A percentile compares a stretch with the other conserved stretches of the same genome.
These are phyloP conservation scores for Neomorphus geoffroyi DNA, from an alignment of 2,797 vertebrate species.

Conservation along the genomic window DNA sequence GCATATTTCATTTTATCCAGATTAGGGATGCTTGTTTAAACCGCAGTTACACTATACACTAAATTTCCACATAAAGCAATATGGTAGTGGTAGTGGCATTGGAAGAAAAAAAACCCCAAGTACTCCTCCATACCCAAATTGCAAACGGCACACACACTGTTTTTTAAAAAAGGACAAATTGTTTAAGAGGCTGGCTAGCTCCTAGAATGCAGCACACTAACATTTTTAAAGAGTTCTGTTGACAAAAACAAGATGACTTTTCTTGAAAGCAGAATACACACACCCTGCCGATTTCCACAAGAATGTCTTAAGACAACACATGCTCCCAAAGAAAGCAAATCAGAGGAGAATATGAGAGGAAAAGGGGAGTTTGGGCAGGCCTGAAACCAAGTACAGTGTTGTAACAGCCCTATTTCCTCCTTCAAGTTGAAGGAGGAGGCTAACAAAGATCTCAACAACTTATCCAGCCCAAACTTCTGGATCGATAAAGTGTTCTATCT, in stretches of 20 bases:
- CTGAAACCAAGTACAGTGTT: not conserved
- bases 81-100: not conserved
- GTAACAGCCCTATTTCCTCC: not conserved
- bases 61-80: not conserved
- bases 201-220: not conserved
- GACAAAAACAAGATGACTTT: not conserved
- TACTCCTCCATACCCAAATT: not conserved
- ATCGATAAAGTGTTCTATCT: not conserved
- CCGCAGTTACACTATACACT: not conserved
- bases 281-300: not conserved
- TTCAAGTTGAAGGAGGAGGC: not conserved
- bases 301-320: not conserved
- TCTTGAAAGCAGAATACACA: not conserved
- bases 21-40: not conserved
- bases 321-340: not conserved
- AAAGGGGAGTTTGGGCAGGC: not conserved
- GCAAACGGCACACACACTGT: fast-evolving
- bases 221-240: not conserved
- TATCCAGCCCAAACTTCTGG: not conserved
- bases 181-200: not conserved
- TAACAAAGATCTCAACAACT: not conserved
- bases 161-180: not conserved
- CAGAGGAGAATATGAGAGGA: not conserved
- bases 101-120: fast-evolving
- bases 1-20: not conserved